Evolutionary conservation across 2,113 vertebrate species (phyloP).

Genomic region (Cavia aperea): DNA sequence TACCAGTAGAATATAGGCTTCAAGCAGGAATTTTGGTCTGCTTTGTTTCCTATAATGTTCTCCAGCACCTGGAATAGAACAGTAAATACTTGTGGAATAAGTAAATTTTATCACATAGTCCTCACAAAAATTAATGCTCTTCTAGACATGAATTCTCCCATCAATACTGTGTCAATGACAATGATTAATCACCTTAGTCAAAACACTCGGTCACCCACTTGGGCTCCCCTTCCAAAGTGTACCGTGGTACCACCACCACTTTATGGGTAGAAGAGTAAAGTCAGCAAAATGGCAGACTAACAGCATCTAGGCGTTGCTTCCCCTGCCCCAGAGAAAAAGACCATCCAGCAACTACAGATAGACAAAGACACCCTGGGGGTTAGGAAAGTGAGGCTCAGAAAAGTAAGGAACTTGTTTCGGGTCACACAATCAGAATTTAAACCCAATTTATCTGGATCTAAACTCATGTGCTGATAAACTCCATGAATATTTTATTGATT

Average conservation of each 20-base stretch:
- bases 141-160: background rate
- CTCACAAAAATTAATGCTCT: background rate
- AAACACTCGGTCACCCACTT: constrained; percentile 80
- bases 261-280: background rate
- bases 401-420: background rate
- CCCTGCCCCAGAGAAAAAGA: background rate
- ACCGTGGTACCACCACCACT: background rate
- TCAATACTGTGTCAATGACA: background rate
- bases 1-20: background rate
- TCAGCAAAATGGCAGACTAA: background rate
- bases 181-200: background rate
- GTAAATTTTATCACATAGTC: background rate
- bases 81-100: background rate
- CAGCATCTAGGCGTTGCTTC: too few species aligned
- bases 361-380: background rate
- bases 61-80: background rate
- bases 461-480: background rate
- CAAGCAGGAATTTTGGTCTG: background rate
- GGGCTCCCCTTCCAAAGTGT: constrained; percentile 72
- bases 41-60: background rate
- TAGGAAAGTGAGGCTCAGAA: background rate
- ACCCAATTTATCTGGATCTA: background rate
- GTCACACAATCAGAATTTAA: constrained; percentile 20
- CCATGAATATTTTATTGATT: background rate
- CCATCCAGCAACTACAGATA: background rate